phyloP scores from a whole-genome alignment of 2,888 invertebrate species.

The Lottia gigantea region DNA sequence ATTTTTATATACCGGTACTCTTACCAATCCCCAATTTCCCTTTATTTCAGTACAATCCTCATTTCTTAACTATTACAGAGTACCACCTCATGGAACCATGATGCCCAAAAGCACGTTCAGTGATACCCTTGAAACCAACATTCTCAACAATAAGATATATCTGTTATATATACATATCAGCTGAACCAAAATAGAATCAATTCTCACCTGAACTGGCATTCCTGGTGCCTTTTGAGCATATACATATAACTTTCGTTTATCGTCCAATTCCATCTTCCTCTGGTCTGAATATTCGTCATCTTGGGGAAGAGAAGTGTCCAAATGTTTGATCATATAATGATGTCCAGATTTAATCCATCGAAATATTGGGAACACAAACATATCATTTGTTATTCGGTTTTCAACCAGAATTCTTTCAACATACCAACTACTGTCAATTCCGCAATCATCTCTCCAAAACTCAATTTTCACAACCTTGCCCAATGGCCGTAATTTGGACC shows the following conservation, averaged over 20 bases:
- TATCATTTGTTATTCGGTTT: constrained; percentile 49
- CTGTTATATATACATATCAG: too few species aligned
- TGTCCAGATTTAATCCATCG: constrained; percentile 67
- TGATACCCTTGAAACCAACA: too few species aligned
- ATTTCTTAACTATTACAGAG: too few species aligned
- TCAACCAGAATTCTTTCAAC: constrained; percentile 62
- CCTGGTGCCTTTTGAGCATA: constrained; percentile 42
- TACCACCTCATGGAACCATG: too few species aligned
- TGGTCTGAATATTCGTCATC: constrained; percentile 64
- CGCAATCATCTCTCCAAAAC: constrained; percentile 64
- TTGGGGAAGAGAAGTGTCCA: constrained; percentile 68
- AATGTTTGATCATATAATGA: constrained; percentile 65
- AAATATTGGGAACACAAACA: constrained; percentile 66
- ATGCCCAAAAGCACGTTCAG: too few species aligned
- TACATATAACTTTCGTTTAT: constrained; percentile 56
- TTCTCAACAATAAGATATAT: too few species aligned
- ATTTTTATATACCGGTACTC: too few species aligned
- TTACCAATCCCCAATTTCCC: too few species aligned
- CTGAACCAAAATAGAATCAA: background rate
- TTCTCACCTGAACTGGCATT: constrained; percentile 52
- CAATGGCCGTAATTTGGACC: constrained; percentile 30
- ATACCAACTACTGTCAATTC: constrained; percentile 68
- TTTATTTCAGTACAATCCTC: too few species aligned
- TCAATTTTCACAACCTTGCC: constrained; percentile 54
- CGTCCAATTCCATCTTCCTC: constrained; percentile 64